Evolutionary conservation across 1,140 invertebrate genomes (phyloP), one percentile per base, ranked within the genome.

Genomic region (Leguminivora glycinivorella): DNA sequence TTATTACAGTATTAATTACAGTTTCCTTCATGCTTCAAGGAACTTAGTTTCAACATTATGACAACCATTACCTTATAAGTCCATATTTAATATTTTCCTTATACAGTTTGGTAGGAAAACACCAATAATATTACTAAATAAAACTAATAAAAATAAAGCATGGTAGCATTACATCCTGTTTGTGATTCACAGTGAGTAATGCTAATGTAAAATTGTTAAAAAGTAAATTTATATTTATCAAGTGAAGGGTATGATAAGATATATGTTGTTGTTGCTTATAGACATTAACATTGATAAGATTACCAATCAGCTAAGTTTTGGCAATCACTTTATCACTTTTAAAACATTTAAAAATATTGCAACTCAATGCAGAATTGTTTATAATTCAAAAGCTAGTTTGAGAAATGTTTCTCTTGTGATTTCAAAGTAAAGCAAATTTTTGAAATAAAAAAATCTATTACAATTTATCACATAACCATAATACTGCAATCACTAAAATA

Each of bases 211-310:
- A 63, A 63, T 10, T 63, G 26, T 63, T 52, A 63, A 63, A 63
- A 63, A 29, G 25, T 17, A 63, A 63, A 29, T 63, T 26, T 22
- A 52, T 63, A 31, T 63, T 29, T 63, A 63, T 63, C 7, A 1
- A 63, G 58, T 17, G 26, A 63, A 63, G 17, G 58, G n/a, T 29
- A 10, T 63, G 58, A 63, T 63, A 63, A 63, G 58, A 63, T 63
- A 26, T 26, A 26, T 14, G 5, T 63, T 63, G 26, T 63, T 63
- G 17, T 63, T 63, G 58, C 58, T 63, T 31, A 63, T 34, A 63
- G 29, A 63, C 58, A 29, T 63, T 63, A 31, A 63, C n/a, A 63
- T 63, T 63, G 58, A 63, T 63, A 63, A 63, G 58, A 31, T 63
- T 63, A 26, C 26, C 12, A 60, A 63, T 63, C 25, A n/a, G 14